A percentile compares a stretch with the other conserved stretches of the same genome.
These are phyloP conservation scores for Zhuqinia jingwanae DNA, from an alignment of 2,888 invertebrate genomes.

Conservation along the genomic window DNA sequence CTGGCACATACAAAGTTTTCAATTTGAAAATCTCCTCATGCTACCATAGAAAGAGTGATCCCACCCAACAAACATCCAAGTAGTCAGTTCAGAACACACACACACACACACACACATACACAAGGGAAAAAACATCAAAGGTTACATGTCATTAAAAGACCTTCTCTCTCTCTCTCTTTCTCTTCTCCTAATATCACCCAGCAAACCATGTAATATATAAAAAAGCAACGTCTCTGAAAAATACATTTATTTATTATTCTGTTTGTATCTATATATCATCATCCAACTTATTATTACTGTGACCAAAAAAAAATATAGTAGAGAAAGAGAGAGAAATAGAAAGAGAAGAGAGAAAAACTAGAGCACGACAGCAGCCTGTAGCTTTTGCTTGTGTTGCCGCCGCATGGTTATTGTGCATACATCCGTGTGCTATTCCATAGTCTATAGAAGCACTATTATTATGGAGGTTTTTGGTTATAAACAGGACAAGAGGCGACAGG, in stretches of 20 bases:
- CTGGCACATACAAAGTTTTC: slow-evolving; percentile 37
- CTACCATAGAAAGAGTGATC: slow-evolving; percentile 22
- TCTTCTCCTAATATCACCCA: slow-evolving; percentile 27
- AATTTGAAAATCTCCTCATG: slow-evolving; percentile 38
- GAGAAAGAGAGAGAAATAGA: slow-evolving; percentile 18
- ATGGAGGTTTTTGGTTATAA: not conserved
- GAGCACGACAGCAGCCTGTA: slow-evolving; percentile 51
- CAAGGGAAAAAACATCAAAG: slow-evolving; percentile 49
- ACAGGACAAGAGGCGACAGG: slow-evolving; percentile 54
- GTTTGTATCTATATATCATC: not conserved
- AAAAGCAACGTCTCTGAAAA: not conserved
- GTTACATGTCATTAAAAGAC: slow-evolving; percentile 58
- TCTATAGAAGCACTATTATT: no score
- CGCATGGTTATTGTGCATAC: not conserved
- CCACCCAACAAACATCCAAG: slow-evolving; percentile 34
- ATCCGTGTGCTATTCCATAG: not conserved
- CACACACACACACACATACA: no score
- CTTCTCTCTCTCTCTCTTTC: no score
- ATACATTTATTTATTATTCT: not conserved
- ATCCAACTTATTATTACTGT: not conserved
- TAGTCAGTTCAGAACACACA: slow-evolving; percentile 1
- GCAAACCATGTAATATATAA: slow-evolving; percentile 16
- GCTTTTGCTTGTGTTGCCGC: not conserved
- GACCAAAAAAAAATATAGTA: not conserved
- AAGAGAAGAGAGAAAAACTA: slow-evolving; percentile 12